Evolutionary conservation across 2,888 invertebrate species (phyloP).

Genomic region (Meliscaeva auricollis): DNA sequence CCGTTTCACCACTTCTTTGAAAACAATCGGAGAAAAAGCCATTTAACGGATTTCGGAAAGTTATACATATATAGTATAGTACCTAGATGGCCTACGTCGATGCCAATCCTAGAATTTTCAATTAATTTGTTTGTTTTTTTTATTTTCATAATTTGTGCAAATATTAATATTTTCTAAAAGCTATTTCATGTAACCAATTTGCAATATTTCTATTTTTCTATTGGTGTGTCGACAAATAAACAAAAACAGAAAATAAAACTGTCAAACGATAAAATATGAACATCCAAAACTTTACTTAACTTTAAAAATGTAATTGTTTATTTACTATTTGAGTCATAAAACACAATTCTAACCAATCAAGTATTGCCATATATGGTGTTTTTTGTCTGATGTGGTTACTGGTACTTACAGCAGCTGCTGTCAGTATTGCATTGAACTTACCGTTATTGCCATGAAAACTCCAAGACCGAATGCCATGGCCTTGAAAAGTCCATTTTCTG

Average conservation of each 20-base stretch:
- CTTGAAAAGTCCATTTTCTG: conserved; percentile 86
- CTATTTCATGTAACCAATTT: too few relatives aligned
- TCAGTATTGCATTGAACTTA: conserved; percentile 82
- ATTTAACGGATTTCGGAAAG: too few relatives aligned
- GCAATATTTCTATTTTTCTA: too few relatives aligned
- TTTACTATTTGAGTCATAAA: not conserved
- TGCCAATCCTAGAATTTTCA: too few relatives aligned
- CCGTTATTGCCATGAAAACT: conserved; percentile 93
- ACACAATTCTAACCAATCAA: conserved; percentile 13
- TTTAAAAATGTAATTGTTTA: conserved; percentile 8
- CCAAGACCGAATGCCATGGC: conserved; percentile 93
- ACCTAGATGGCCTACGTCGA: too few relatives aligned
- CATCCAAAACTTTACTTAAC: not conserved
- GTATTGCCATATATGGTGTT: conserved; percentile 30
- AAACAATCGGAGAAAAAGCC: too few relatives aligned
- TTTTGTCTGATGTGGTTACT: conserved; percentile 34
- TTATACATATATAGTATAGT: too few relatives aligned
- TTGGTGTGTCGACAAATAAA: not conserved
- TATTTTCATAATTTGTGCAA: too few relatives aligned
- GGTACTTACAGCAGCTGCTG: not conserved
- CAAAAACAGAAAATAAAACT: not conserved
- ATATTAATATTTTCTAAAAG: too few relatives aligned
- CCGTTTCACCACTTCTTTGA: too few relatives aligned
- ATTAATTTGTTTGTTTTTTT: too few relatives aligned
- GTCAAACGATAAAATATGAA: not conserved